Evolutionary conservation across 2,888 invertebrate species (phyloP).

Genomic region (Busseola fusca): DNA sequence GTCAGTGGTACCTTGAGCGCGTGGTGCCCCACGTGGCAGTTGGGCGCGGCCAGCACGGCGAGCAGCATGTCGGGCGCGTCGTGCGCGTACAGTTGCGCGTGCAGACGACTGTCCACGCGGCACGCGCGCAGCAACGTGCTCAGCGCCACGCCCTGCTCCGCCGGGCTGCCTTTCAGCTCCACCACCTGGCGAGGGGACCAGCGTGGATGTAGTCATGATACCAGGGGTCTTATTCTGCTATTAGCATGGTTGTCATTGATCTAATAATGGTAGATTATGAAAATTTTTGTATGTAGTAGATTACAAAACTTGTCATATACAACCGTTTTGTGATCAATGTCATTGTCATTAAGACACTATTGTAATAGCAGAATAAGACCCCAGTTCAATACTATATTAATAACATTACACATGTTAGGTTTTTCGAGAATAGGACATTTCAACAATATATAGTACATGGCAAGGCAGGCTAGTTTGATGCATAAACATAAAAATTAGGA

Average conservation of each 20-base stretch:
- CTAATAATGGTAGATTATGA: too few relatives aligned
- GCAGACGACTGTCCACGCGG: constrained; percentile 90
- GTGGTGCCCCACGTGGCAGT: too few relatives aligned
- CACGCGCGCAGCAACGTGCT: constrained; percentile 89
- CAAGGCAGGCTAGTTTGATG: too few relatives aligned
- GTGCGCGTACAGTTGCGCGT: constrained; percentile 89
- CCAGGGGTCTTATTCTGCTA: too few relatives aligned
- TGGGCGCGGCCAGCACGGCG: constrained; percentile 90
- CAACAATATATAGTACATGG: background rate
- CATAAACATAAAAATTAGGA: too few relatives aligned
- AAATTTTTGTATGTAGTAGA: too few relatives aligned
- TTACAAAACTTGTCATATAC: too few relatives aligned
- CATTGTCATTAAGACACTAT: too few relatives aligned
- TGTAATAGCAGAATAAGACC: background rate
- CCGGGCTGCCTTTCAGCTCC: constrained; percentile 89
- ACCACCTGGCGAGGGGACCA: constrained; percentile 86
- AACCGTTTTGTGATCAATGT: too few relatives aligned
- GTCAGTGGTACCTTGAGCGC: constrained; percentile 89
- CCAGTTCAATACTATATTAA: background rate
- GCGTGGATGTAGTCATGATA: too few relatives aligned
- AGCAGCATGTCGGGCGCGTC: constrained; percentile 89
- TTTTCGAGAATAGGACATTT: background rate
- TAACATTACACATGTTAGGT: background rate
- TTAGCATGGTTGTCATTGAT: too few relatives aligned
- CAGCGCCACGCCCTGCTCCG: constrained; percentile 90